Percentiles rank a stretch among this genome's conserved stretches.
phyloP scores from a whole-genome alignment of 2,113 vertebrate genomes.

The Stercorarius parasiticus region DNA sequence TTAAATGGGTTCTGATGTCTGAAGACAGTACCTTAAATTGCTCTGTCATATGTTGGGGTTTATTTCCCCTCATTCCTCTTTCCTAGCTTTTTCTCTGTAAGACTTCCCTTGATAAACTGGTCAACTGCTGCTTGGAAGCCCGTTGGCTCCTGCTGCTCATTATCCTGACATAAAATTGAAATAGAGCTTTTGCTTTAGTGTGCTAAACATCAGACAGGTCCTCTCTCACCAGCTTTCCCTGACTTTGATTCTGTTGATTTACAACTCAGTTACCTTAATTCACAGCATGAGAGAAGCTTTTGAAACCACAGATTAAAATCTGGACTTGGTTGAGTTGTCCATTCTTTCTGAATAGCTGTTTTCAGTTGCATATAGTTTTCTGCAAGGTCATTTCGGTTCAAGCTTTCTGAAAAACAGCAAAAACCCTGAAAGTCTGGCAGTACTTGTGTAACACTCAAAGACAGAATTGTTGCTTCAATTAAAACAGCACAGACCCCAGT shows the following conservation, averaged over 20 bases:
- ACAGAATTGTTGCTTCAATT: neutral
- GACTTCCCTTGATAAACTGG: neutral
- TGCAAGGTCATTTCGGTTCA: conserved; percentile 14
- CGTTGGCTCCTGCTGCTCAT: neutral
- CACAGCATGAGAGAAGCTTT: conserved; percentile 6
- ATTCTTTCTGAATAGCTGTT: conserved; percentile 25
- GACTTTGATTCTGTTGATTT: neutral
- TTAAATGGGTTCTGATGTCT: neutral
- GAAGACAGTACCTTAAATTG: neutral
- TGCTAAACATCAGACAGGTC: neutral
- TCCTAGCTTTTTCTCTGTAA: neutral
- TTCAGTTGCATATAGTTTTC: conserved; percentile 9
- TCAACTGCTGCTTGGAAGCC: neutral
- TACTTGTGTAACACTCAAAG: conserved; percentile 9
- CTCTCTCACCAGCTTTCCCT: neutral
- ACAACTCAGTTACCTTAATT: neutral
- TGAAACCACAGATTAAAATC: neutral
- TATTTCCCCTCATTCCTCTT: neutral
- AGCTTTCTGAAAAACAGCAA: conserved; percentile 2
- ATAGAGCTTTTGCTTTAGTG: neutral
- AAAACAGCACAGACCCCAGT: neutral
- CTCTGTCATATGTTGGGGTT: neutral
- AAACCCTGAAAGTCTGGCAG: neutral
- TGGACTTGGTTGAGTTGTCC: neutral
- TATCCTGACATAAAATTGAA: neutral